Evolutionary conservation across 92 coral and sea anemone genomes (phyloP), one percentile per base, ranked within the genome.

Genomic region (Hydrozoanthus gracilis): DNA sequence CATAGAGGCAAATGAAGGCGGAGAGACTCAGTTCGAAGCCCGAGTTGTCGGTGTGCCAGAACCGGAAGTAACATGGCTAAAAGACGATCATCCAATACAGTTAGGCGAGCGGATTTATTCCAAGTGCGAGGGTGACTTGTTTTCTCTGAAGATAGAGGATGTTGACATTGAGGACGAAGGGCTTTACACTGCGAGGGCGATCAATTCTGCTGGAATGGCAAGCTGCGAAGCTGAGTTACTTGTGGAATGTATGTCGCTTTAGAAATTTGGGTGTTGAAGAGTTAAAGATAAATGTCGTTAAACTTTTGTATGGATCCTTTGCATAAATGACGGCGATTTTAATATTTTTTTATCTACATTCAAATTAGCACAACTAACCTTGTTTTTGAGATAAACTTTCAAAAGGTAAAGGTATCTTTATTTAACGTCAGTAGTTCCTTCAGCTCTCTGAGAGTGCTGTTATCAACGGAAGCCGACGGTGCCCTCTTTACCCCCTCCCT

Each of bases 91-190:
- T 50, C 91, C 93, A 6, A 58, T 96, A 46, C 76, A 79, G 15
- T 72, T 90, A 7, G 87, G 92, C 18, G 90, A 91, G 72, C 91
- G 93, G 45, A 66, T 89, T 61, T 82, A 69, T 50, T 88, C 92
- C 44, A 85, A 88, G 62, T 84, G 83, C 83, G 76, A 88, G 58
- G 96, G 91, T 10, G 93, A 94, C 58, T 56, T 88, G 71, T 83
- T 89, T 60, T 77, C 50, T n/a, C 77, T 94, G 78, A 75, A 79
- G 73, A 88, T 93, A n/a, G 82, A 71, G 35, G 90, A 92, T 46
- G 86, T 91, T 8, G 93, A 90, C 68, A 83, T 90, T 20, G 94
- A 92, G 67, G 98, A 95, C 62, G 93, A 90, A 45, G 98, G 98
- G 50, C 73, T 86, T 6, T 95, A 95, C 86, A 91, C 90, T 14